Base-by-base conservation (phyloP, 2,113 vertebrate species). In the Lampris megalopsis region DNA sequence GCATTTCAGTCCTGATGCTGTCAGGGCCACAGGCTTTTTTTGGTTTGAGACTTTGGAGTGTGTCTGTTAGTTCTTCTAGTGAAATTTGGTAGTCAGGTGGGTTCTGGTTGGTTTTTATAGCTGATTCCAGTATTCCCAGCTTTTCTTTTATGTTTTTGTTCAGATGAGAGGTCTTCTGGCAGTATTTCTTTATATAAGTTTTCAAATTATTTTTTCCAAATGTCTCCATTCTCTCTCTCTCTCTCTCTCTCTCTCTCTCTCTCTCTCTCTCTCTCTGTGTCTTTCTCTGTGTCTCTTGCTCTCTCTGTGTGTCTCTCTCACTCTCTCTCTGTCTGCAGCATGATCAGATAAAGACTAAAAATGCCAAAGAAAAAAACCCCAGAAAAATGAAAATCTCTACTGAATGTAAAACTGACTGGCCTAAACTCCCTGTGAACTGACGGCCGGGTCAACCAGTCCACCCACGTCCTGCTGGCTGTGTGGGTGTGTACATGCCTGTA, bases 401-500 rank as follows among this genome's bases (percentile, higher is more conserved):
- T 24, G 24, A 24, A 24, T 24, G 24, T 24, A 24, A 24, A 24
- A 24, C 24, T 24, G 24, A 61, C 59, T 67, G 40, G 65, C 73
- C 71, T 43, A 82, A 71, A 38, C 87, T 82, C 80, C 68, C 77
- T 73, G 63, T 9, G 63, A 64, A 50, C 68, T 56, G 69, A 79
- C 66, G 71, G 40, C 0, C n/a, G 43, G 74, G 77, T 75, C 80
- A 60, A 36, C 8, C 1, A 13, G 38, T 75, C 71, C 61, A 0
- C 84, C 84, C 82, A 84, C 87, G 6, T 53, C 2, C 2, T 41
- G 79, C 49, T 7, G 7, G 43, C 50, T 52, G 9, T 9, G 37
- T 68, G 62, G 40, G 65, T 60, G 62, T 68, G 52, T 42, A 59
- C 58, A 70, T 50, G 52, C 24, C 60, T 59, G 71, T 69, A 54